Evolutionary conservation across 2,797 vertebrate species (phyloP).

Genomic region (Argentina silus): DNA sequence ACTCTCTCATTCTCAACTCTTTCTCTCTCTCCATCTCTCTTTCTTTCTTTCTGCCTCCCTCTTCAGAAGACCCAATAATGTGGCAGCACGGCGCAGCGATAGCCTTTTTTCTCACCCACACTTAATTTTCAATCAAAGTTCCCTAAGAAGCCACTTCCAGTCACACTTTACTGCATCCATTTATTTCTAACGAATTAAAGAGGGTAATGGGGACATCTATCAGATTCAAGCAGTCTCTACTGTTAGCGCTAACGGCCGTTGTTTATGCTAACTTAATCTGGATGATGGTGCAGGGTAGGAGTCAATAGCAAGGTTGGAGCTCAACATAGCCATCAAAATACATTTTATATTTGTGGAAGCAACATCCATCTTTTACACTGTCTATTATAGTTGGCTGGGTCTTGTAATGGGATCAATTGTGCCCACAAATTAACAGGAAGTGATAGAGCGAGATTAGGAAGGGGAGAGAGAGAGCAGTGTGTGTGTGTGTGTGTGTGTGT

Average conservation of each 20-base stretch:
- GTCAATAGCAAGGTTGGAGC: neutral
- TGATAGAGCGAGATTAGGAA: constrained; percentile 1
- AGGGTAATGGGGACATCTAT: constrained; percentile 17
- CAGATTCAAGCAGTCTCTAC: constrained; percentile 3
- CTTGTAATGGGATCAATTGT: neutral
- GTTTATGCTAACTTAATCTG: neutral
- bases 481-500: neutral
- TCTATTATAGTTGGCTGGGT: neutral
- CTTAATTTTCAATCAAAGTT: constrained; percentile 14
- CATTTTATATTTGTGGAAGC: neutral
- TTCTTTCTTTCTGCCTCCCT: neutral
- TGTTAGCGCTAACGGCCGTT: neutral
- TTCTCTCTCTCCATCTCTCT: neutral
- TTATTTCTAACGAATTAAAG: constrained; percentile 20
- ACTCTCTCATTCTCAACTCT: neutral
- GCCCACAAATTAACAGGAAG: neutral
- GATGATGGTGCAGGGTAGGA: neutral
- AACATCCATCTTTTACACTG: neutral
- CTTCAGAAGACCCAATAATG: constrained; percentile 1
- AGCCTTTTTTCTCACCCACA: neutral
- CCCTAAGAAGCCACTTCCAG: constrained; percentile 7
- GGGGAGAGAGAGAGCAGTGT: neutral
- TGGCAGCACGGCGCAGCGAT: constrained; percentile 1
- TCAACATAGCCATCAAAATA: neutral
- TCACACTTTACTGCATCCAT: constrained; percentile 20